These are phyloP conservation scores for Engraulis encrasicolus DNA, from an alignment of 2,113 vertebrate species.

Conservation along the genomic window DNA sequence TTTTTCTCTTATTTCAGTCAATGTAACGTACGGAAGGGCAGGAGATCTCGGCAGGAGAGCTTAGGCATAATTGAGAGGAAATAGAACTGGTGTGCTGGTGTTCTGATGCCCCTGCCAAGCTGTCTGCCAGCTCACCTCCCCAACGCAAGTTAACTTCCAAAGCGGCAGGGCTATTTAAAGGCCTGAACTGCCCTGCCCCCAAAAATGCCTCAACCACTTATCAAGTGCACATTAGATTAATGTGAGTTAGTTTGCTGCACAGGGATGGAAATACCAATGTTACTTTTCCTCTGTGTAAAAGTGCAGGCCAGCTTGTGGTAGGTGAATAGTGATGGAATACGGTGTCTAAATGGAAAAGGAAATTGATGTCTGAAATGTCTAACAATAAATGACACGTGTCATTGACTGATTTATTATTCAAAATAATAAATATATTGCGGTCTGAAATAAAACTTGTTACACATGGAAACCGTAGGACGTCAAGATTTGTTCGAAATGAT, in stretches of 20 bases:
- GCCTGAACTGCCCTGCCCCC: not conserved
- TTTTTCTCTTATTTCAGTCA: not conserved
- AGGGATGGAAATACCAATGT: not conserved
- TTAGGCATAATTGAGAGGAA: constrained; percentile 36
- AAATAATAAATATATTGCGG: not conserved
- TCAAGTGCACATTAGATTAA: not conserved
- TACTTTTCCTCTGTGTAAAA: not conserved
- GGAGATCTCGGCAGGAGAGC: not conserved
- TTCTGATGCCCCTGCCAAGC: constrained; percentile 51
- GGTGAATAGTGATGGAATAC: not conserved
- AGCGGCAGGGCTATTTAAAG: constrained; percentile 31
- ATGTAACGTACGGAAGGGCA: not conserved
- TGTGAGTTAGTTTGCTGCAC: not conserved
- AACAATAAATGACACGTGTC: not conserved
- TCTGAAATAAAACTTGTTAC: not conserved
- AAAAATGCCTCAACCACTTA: not conserved
- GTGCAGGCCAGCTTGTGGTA: not conserved
- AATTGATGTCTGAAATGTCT: not conserved
- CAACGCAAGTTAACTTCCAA: constrained; percentile 58
- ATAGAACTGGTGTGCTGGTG: constrained; percentile 56
- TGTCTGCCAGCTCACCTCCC: constrained; percentile 40
- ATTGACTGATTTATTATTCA: not conserved
- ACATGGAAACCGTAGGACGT: not conserved
- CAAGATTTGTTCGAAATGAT: not conserved
- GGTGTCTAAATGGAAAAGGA: not conserved